Percentiles rank a stretch among this genome's conserved stretches.
phyloP scores from a whole-genome alignment of 2,888 invertebrate species.

The Drosophila kanekoi region DNA sequence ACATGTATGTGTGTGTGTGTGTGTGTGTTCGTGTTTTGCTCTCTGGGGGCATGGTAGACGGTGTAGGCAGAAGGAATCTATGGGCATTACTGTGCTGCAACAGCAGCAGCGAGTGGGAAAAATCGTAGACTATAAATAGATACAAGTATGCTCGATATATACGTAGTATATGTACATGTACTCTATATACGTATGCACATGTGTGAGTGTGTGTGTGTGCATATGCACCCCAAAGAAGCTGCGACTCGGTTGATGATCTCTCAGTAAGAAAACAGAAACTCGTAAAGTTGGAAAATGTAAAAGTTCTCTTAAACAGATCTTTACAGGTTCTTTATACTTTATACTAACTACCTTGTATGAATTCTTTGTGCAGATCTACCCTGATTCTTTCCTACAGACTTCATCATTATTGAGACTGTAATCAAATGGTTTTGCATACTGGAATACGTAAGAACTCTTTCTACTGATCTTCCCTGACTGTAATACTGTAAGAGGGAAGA shows the following conservation, averaged over 20 bases:
- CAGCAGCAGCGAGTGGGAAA: conserved; percentile 63
- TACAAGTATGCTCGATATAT: conserved; percentile 51
- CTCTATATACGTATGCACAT: not conserved
- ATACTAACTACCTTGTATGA: not conserved
- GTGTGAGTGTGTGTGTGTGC: not conserved
- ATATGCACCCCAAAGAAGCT: conserved; percentile 57
- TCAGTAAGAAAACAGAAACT: conserved; percentile 6
- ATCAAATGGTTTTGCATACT: too few relatives aligned
- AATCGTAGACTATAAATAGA: conserved; percentile 77
- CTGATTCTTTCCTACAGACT: too few relatives aligned
- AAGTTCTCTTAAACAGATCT: not conserved
- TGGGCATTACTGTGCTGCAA: conserved; percentile 51
- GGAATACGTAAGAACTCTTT: not conserved
- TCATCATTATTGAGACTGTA: too few relatives aligned
- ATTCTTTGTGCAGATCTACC: too few relatives aligned
- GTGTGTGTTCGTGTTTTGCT: conserved; percentile 7
- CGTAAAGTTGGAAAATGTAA: conserved; percentile 24
- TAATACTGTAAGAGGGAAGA: too few relatives aligned
- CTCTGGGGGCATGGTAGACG: conserved; percentile 34
- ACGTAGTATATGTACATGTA: conserved; percentile 7
- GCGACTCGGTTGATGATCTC: conserved; percentile 65
- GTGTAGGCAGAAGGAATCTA: conserved; percentile 55
- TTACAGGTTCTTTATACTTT: not conserved
- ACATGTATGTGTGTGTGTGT: not conserved
- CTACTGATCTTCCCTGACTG: not conserved